A percentile compares a stretch with the other conserved stretches of the same genome.
Evolutionary conservation across 2,888 invertebrate species (phyloP).

Genomic region (Drosophila parthenogenetica): DNA sequence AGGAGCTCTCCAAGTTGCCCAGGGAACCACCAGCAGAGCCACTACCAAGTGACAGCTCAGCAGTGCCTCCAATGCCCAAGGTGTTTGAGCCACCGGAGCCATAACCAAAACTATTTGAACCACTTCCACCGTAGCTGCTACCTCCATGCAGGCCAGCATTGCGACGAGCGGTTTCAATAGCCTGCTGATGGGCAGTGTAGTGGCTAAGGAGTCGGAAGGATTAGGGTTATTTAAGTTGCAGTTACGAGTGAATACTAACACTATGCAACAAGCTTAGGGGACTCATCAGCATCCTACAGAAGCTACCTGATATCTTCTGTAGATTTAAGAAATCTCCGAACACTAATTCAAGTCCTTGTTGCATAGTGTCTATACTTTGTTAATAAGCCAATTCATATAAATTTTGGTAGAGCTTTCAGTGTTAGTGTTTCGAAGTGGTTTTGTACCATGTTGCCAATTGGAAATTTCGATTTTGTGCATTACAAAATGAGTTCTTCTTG

Average conservation of each 20-base stretch:
- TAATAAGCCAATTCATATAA: background rate
- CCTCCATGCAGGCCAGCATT: conserved; percentile 40
- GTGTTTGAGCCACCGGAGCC: conserved; percentile 36
- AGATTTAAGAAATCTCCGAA: too few relatives aligned
- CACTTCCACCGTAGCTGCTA: conserved; percentile 28
- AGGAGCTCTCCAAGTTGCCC: conserved; percentile 65
- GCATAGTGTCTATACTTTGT: background rate
- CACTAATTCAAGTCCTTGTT: background rate
- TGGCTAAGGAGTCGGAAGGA: conserved; percentile 68
- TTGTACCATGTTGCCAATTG: conserved; percentile 78
- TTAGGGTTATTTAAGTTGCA: background rate
- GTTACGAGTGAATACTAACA: background rate
- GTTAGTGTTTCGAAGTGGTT: conserved; percentile 30
- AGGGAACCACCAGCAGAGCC: conserved; percentile 20
- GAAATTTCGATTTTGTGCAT: conserved; percentile 56
- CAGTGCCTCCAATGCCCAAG: conserved; percentile 38
- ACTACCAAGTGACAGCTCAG: conserved; percentile 20
- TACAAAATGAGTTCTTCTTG: conserved; percentile 67
- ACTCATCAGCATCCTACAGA: too few relatives aligned
- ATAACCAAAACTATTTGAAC: conserved; percentile 37
- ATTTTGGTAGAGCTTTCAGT: conserved; percentile 27
- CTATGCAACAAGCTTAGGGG: conserved; percentile 11
- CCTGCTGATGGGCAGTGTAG: conserved; percentile 80
- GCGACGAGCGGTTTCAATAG: conserved; percentile 82
- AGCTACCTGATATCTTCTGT: too few relatives aligned